Base-by-base conservation (phyloP, 2,888 invertebrate species). In the Cataglyphis livida region DNA sequence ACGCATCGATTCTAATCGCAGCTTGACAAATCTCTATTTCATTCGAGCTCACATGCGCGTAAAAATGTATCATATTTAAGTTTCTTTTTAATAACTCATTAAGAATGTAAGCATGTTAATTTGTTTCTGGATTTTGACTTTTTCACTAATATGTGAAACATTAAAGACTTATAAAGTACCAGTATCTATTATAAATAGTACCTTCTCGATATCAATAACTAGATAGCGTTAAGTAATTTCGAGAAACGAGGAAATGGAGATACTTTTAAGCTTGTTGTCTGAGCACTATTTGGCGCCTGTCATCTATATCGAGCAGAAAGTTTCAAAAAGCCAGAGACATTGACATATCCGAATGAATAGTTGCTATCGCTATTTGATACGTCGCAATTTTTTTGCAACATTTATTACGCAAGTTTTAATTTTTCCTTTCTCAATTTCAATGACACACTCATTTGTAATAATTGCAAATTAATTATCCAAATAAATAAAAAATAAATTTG, bases 171-270 rank as follows among this genome's bases (percentile, higher is more conserved):
- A 9, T 62, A 54, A 54, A 44, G 0, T 44, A 5, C 18, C 18
- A 18, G 15, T 5, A 18, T 1, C 5, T 44, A 44, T 44, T 44
- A 44, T 44, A 18, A 18, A 44, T 10, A 18, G 18, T 5, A 18
- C 10, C 15, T 35, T 35, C 0, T 44, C 62, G 35, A 65, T 51
- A 62, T 62, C n/a, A 38, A 25, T 75, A 64, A 64, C 38, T 76
- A 54, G 38, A 51, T 75, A 64, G 64, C 28, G 25, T 75, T 64
- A 54, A 76, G 51, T 15, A 65, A 76, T 54, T 76, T 76, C 44
- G 44, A 44, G 5, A 44, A 44, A 44, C 0, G 5, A 1, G 15
- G 44, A 15, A 44, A 44, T 48, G n/a, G 38, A 64, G 10, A 35
- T 28, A 54, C 75, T 65, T 76, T 76, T 38, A 54, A 76, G 25